Evolutionary conservation across 2,888 invertebrate species (phyloP), one percentile per base, ranked within the genome.

Genomic region (Drosophila mettleri): DNA sequence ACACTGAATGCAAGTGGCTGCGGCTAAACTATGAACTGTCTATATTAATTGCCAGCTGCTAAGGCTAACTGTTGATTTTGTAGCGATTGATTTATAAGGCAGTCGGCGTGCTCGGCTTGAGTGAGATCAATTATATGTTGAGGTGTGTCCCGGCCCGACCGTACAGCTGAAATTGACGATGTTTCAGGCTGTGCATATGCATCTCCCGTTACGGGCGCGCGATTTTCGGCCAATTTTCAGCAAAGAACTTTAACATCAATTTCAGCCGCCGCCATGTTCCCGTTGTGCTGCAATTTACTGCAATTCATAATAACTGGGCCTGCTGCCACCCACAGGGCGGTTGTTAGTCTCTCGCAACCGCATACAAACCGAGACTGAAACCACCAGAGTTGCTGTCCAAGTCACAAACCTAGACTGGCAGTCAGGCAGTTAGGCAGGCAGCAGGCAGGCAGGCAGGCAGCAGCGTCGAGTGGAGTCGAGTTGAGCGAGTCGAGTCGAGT

Each of bases 301-400:
- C 77, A 79, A 88, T 88, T 88, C 85, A 80, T 84, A 88, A 85
- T 85, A 88, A 85, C 85, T 78, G 80, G 62, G 85, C 67, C 70
- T 77, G 86, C 78, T 83, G 71, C 88, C 87, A 86, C 89, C 87
- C 89, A 88, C 89, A 86, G 89, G 87, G 89, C 79, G 71, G 74
- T 85, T 74, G 86, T 87, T 75, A 88, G 75, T 48, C 62, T 33
- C 68, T 27, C 64, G 63, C 24, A 36, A 36, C 69, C 68, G 57
- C 52, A 53, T 49, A 48, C 46, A 59, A 48, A 41, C 63, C 51
- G 36, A 54, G 52, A 24, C 36, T 49, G 39, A 73, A 73, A 7
- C 76, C 83, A 84, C 74, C 80, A 65, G 57, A 68, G 74, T 62
- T 59, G 70, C 80, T 74, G 63, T 69, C 75, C 74, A 49, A 55